Evolutionary conservation across 2,888 invertebrate species (phyloP).

Genomic region (Stenotaenia linearis): DNA sequence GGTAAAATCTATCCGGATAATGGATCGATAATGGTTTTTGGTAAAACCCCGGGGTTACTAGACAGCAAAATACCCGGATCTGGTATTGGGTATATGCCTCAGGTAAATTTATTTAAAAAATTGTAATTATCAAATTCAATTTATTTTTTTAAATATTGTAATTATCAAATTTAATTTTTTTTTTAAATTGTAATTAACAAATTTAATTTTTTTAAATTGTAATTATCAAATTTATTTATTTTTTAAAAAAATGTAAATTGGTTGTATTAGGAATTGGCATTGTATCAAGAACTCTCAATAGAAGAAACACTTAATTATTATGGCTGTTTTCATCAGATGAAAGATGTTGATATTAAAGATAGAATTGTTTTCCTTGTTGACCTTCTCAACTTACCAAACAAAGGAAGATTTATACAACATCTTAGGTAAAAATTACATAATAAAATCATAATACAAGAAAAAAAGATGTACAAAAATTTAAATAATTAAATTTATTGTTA

Average conservation of each 20-base stretch:
- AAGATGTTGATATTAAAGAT: slow-evolving; percentile 39
- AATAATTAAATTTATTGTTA: too few species aligned
- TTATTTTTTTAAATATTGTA: too few species aligned
- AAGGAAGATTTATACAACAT: slow-evolving; percentile 42
- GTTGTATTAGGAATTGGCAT: slow-evolving; percentile 37
- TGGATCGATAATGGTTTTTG: slow-evolving; percentile 84
- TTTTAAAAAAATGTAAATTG: neutral
- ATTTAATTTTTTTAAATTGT: too few species aligned
- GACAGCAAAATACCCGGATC: slow-evolving; percentile 91
- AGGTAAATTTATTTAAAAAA: slow-evolving; percentile 49
- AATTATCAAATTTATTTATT: too few species aligned
- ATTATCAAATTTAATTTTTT: too few species aligned
- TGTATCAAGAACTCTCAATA: slow-evolving; percentile 44
- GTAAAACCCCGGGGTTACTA: slow-evolving; percentile 79
- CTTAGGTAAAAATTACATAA: slow-evolving; percentile 41
- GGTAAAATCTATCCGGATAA: slow-evolving; percentile 77
- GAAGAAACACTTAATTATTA: slow-evolving; percentile 49
- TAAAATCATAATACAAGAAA: neutral
- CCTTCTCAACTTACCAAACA: slow-evolving; percentile 48
- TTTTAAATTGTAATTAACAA: too few species aligned
- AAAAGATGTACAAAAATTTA: neutral
- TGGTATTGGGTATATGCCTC: slow-evolving; percentile 95
- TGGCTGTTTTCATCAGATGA: slow-evolving; percentile 47
- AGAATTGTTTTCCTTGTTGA: slow-evolving; percentile 46
- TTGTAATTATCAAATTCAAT: too few species aligned